A percentile compares a stretch with the other conserved stretches of the same genome.
phyloP scores from a whole-genome alignment of 2,113 vertebrate species.

The Siphamia tubifer region DNA sequence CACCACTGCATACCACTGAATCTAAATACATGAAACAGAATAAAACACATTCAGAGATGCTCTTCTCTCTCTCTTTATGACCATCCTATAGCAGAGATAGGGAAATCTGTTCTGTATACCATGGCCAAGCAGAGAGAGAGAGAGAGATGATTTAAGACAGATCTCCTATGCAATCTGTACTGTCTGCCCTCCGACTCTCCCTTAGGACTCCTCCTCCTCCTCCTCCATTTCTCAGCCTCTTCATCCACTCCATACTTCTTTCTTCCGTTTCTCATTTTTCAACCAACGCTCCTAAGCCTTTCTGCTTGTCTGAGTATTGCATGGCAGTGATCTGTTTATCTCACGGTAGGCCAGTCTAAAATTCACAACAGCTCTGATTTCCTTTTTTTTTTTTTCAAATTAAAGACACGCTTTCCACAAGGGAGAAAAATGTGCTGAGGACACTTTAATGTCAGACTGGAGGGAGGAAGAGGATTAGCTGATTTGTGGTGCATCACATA shows the following conservation, averaged over 20 bases:
- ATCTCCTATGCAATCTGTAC: constrained; percentile 42
- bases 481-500: constrained; percentile 25
- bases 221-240: constrained; percentile 6
- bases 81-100: neutral
- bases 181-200: constrained; percentile 40
- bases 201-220: constrained; percentile 20
- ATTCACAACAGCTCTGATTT: constrained; percentile 5
- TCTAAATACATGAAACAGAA: too few relatives aligned
- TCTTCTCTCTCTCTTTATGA: too few relatives aligned
- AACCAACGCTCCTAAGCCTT: neutral
- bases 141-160: constrained; percentile 35
- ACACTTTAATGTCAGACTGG: constrained; percentile 38
- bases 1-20: too few relatives aligned
- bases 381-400: constrained; percentile 3
- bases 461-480: constrained; percentile 27
- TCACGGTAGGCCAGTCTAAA: constrained; percentile 4
- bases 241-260: constrained; percentile 22
- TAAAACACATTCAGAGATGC: too few relatives aligned
- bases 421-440: constrained; percentile 35
- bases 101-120: neutral
- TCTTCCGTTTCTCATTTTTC: neutral
- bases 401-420: constrained; percentile 43
- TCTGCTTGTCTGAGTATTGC: neutral
- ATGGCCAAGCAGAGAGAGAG: constrained; percentile 1
- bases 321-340: neutral